Percentiles rank a stretch among this genome's conserved stretches.
Conservation (phyloP, 2,797 vertebrate genomes). For the Platalea minor region DNA sequence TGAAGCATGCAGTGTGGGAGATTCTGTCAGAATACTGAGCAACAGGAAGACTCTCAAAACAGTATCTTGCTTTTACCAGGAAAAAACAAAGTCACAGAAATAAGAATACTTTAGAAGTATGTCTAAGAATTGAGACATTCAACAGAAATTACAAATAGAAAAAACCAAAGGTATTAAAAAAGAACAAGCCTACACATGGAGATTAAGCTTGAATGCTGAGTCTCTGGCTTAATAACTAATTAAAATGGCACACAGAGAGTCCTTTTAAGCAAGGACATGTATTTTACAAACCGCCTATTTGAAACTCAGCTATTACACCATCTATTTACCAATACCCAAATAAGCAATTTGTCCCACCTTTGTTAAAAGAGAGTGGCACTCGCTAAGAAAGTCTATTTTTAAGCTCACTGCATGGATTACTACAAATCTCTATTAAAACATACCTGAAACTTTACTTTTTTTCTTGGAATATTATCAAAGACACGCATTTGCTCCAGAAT, state of each 20-base stretch:
- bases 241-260: not conserved
- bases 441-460: conserved; percentile 95
- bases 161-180: not conserved
- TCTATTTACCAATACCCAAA: not conserved
- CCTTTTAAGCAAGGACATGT: not conserved
- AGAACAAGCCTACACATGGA: not conserved
- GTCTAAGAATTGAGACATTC: not conserved
- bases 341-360: not conserved
- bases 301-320: not conserved
- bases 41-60: not conserved
- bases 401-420: not conserved
- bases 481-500: conserved; percentile 85
- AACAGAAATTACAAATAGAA: not conserved
- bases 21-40: not conserved
- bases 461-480: conserved; percentile 92
- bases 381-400: not conserved
- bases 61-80: not conserved
- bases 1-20: not conserved
- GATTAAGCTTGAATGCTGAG: not conserved
- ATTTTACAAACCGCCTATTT: not conserved
- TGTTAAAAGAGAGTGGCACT: not conserved
- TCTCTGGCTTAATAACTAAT: not conserved
- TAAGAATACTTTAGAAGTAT: not conserved
- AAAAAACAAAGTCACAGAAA: not conserved
- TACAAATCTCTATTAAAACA: not conserved